Percentiles rank a stretch among this genome's conserved stretches.
These are phyloP conservation scores for Ptychobarbus kaznakovi DNA, from an alignment of 2,797 vertebrate species.

Conservation along the genomic window DNA sequence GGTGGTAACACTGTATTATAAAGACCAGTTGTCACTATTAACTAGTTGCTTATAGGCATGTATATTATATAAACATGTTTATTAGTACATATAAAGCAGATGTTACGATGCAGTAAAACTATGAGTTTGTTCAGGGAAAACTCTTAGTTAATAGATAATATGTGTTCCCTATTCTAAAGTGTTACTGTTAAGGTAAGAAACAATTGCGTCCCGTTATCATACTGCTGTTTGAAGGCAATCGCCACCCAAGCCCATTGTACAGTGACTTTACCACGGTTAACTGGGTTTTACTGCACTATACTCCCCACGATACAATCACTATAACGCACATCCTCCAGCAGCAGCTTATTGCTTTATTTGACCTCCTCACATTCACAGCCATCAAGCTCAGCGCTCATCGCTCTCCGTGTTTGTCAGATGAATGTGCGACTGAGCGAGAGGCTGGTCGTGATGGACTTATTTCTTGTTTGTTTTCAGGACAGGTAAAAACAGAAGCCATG, in stretches of 20 bases:
- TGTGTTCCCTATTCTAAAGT: neutral
- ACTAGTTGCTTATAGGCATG: too few relatives aligned
- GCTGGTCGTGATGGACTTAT: conserved; percentile 61
- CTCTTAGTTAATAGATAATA: neutral
- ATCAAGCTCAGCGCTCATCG: neutral
- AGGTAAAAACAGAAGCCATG: conserved; percentile 36
- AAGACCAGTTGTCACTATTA: too few relatives aligned
- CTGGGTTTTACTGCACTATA: neutral
- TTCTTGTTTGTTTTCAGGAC: conserved; percentile 47
- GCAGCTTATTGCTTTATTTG: neutral
- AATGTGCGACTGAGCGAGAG: conserved; percentile 31
- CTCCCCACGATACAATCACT: neutral
- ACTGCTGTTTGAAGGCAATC: neutral
- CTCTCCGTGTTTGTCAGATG: neutral
- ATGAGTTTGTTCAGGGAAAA: neutral
- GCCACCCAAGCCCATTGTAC: neutral
- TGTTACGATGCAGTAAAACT: neutral
- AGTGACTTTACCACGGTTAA: neutral
- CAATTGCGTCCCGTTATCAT: neutral
- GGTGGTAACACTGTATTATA: too few relatives aligned
- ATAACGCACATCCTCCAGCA: neutral
- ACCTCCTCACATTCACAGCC: neutral
- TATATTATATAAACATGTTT: too few relatives aligned
- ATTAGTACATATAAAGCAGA: too few relatives aligned
- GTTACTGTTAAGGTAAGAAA: neutral